Percentiles rank a stretch among this genome's conserved stretches.
Conservation (phyloP, 2,113 vertebrate species). For the Lagopus leucura region DNA sequence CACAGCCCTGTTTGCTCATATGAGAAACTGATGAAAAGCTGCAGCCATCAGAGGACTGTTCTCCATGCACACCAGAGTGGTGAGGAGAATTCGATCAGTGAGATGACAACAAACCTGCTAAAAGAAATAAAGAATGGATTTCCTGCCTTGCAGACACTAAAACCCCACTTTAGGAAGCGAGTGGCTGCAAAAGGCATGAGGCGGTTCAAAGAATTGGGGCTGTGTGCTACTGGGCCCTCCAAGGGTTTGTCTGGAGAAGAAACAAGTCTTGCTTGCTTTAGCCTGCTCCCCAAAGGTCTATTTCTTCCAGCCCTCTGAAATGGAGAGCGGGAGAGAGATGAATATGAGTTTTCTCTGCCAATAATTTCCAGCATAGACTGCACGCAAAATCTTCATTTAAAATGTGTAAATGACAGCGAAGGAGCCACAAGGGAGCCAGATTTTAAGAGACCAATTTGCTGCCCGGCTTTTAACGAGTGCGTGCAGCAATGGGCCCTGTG, state of each 20-base stretch:
- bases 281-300: constrained; percentile 53
- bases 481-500: not conserved
- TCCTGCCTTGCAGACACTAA: constrained; percentile 50
- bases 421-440: constrained; percentile 55
- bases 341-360: constrained; percentile 55
- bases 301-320: constrained; percentile 58
- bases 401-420: constrained; percentile 52
- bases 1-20: not conserved
- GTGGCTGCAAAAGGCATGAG: constrained; percentile 46
- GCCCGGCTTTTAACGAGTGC: constrained; percentile 25
- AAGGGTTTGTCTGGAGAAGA: constrained; percentile 53
- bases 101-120: constrained; percentile 68
- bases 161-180: constrained; percentile 28
- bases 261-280: constrained; percentile 25
- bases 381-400: constrained; percentile 73
- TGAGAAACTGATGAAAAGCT: constrained; percentile 74
- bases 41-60: constrained; percentile 31
- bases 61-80: not conserved
- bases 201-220: constrained; percentile 34
- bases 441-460: constrained; percentile 54
- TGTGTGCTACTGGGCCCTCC: constrained; percentile 52
- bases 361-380: constrained; percentile 60
- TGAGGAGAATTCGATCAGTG: not conserved
- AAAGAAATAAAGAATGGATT: constrained; percentile 69
- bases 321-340: not conserved